Conservation (phyloP, 2,113 vertebrate genomes). For the Cinclus mexicanus region DNA sequence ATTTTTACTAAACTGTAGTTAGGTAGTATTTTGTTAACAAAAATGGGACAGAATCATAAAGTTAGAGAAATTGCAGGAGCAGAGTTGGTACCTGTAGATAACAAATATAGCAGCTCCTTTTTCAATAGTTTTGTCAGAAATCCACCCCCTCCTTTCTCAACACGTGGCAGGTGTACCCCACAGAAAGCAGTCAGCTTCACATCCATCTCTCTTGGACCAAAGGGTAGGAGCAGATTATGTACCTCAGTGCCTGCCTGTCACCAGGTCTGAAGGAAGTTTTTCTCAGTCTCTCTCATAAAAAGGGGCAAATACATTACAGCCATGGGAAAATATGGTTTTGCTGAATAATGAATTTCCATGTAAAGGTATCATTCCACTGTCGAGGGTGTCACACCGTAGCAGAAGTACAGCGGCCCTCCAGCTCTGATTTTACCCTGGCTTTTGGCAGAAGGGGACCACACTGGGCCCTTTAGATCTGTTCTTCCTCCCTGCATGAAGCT, state of each 20-base stretch:
- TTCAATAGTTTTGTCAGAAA: neutral
- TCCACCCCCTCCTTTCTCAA: neutral
- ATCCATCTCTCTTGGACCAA: neutral
- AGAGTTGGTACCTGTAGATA: neutral
- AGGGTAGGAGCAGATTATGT: neutral
- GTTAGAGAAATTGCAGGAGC: neutral
- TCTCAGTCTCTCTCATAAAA: neutral
- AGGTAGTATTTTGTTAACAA: neutral
- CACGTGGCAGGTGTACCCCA: fast-evolving
- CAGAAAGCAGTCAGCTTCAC: neutral
- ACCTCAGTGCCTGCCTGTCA: neutral
- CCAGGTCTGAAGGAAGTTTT: neutral
- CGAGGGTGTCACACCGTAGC: neutral
- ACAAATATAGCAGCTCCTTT: neutral
- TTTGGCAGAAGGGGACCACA: neutral
- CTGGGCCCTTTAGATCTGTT: neutral
- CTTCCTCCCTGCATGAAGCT: neutral
- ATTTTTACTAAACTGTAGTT: neutral
- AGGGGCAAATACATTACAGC: neutral
- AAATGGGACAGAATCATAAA: neutral
- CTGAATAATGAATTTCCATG: neutral
- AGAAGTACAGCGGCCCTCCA: neutral
- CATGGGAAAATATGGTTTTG: neutral
- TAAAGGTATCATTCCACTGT: neutral
- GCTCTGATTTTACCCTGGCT: neutral